A percentile compares a stretch with the other conserved stretches of the same genome.
These are phyloP conservation scores for Hypercompe scribonia DNA, from an alignment of 2,888 invertebrate species.

Conservation along the genomic window DNA sequence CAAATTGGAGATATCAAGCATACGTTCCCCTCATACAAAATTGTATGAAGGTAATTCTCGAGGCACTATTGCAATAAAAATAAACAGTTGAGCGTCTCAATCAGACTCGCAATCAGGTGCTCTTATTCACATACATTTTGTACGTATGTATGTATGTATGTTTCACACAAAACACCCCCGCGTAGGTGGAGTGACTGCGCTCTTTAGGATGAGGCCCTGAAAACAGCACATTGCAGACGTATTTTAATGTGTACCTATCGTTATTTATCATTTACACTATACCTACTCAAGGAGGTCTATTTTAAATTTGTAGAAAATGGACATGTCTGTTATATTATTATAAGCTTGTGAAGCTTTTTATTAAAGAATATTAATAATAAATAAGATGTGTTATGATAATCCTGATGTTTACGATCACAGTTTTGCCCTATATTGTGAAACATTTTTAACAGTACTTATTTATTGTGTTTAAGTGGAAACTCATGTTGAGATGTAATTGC, in stretches of 20 bases:
- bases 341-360: not conserved
- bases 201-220: conserved; percentile 59
- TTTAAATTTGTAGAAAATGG: not conserved
- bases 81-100: conserved; percentile 69
- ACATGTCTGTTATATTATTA: not conserved
- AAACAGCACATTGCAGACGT: conserved; percentile 35
- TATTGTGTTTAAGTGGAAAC: conserved; percentile 20
- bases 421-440: conserved; percentile 6
- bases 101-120: conserved; percentile 83
- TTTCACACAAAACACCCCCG: conserved; percentile 43
- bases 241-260: not conserved
- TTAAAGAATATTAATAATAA: not conserved
- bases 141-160: conserved; percentile 37
- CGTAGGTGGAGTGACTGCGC: conserved; percentile 60
- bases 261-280: too few species aligned
- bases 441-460: conserved; percentile 17
- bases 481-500: conserved; percentile 23
- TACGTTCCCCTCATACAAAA: conserved; percentile 44
- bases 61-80: conserved; percentile 69
- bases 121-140: conserved; percentile 68
- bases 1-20: conserved; percentile 54
- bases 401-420: not conserved
- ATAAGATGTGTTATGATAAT: not conserved
- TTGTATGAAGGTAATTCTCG: conserved; percentile 63
- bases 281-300: not conserved